phyloP scores from a whole-genome alignment of 2,888 invertebrate genomes.

The Lepidonotus clava region DNA sequence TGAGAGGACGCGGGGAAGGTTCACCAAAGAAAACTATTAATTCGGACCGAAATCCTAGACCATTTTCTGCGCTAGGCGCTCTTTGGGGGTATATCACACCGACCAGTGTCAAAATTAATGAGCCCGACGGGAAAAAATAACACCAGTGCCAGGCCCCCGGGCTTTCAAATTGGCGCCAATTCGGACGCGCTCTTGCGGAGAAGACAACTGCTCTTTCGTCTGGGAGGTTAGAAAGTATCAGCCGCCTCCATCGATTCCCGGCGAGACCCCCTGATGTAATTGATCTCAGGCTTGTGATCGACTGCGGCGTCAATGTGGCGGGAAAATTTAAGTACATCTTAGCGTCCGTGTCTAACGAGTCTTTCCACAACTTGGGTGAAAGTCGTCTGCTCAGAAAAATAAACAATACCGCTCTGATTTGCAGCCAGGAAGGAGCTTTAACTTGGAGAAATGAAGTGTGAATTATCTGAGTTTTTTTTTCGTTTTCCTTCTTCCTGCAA shows the following conservation, averaged over 20 bases:
- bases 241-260: constrained; percentile 5
- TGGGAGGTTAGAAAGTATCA: constrained; percentile 24
- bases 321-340: constrained; percentile 35
- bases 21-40: neutral
- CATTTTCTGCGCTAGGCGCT: constrained; percentile 30
- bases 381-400: neutral
- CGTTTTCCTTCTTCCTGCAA: too few relatives aligned
- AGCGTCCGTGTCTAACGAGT: constrained; percentile 26
- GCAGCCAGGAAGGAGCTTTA: neutral
- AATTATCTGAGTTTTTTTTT: neutral
- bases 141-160: neutral
- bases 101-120: constrained; percentile 28
- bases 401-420: neutral
- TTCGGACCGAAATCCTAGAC: neutral
- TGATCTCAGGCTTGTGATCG: constrained; percentile 42
- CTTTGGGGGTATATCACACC: constrained; percentile 13
- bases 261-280: neutral
- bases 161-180: constrained; percentile 6
- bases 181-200: constrained; percentile 5
- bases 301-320: constrained; percentile 38
- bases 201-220: neutral
- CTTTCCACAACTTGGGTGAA: neutral
- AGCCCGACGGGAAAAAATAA: neutral
- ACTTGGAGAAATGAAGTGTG: neutral
- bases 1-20: neutral